Base-by-base conservation (phyloP, 2,113 vertebrate genomes). In the Sitta europaea region DNA sequence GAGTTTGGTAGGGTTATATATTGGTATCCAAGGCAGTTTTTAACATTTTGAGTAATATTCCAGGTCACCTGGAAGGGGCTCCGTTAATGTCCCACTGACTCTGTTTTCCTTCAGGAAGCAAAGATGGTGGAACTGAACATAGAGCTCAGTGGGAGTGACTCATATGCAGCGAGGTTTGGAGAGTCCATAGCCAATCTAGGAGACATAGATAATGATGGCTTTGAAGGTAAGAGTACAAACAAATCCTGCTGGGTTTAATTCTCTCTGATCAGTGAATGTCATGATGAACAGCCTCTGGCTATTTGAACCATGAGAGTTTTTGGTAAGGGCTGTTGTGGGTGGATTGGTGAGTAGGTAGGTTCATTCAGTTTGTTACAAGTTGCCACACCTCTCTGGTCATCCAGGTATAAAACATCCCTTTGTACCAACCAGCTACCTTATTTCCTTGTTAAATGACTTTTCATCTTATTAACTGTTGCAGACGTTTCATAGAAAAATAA, bases 171-270 rank as follows among this genome's bases (percentile, higher is more conserved):
- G 7, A 98, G 99, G 35, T 99, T 99, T 96, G 99, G 99, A 63
- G 98, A 99, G 96, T 98, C 98, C 81, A 99, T 99, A 85, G 97
- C 98, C 74, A 98, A 98, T 95, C 98, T 99, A 65, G 99, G 99
- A 42, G 99, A 99, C 97, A 97, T 99, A 66, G 99, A 99, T 73
- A 98, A 99, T 21, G 99, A 99, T 68, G 99, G 99, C 35, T 99
- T 98, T 97, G 97, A 98, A 95, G 99, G 99, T 99, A 98, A 91
- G 92, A 77, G 24, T 66, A 48, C 90, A 25, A 78, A 65, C 54
- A 66, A 83, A 79, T 63, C 1, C 12, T 14, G 8, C 11, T 72
- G 31, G 12, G 24, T 59, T 94, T 75, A 29, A 68, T 72, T 88
- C 21, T 77, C 2, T 77, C 35, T 68, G 13, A 50, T 65, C 24